Evolutionary conservation across 2,888 invertebrate genomes (phyloP).

Genomic region (Crocallis elinguaria): DNA sequence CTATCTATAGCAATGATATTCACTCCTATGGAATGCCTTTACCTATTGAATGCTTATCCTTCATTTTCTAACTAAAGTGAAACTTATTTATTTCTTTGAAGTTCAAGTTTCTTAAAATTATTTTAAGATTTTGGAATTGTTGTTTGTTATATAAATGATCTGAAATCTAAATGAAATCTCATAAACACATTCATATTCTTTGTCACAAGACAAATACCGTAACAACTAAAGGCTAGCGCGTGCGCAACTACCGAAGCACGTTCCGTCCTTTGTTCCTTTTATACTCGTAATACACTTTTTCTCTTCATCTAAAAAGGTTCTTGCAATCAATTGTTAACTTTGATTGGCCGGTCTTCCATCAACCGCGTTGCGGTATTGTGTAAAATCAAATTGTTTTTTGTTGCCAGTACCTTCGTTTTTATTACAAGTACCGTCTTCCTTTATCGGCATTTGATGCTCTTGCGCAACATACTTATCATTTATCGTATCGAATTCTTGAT

Average conservation of each 20-base stretch:
- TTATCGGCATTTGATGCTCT: constrained; percentile 42
- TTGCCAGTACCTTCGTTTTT: constrained; percentile 25
- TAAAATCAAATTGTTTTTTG: constrained; percentile 50
- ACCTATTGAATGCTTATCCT: no score
- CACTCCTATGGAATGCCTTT: no score
- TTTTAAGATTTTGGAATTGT: no score
- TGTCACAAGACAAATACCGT: background rate
- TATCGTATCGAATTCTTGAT: constrained; percentile 50
- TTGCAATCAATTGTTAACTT: constrained; percentile 65
- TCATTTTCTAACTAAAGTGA: no score
- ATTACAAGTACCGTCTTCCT: constrained; percentile 17
- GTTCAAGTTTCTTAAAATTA: no score
- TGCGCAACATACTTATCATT: constrained; percentile 48
- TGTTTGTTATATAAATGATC: no score
- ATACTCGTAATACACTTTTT: constrained; percentile 55
- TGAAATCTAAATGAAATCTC: no score
- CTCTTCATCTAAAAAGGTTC: constrained; percentile 54
- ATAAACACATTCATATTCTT: constrained; percentile 25
- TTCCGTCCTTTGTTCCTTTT: constrained; percentile 66
- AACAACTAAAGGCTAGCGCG: constrained; percentile 49
- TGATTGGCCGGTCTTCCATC: constrained; percentile 61
- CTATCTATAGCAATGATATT: background rate
- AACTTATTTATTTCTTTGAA: no score
- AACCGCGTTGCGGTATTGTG: constrained; percentile 52
- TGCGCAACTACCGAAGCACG: constrained; percentile 62